Base-by-base conservation (phyloP, 2,113 vertebrate genomes). In the Prietella phreatophila region DNA sequence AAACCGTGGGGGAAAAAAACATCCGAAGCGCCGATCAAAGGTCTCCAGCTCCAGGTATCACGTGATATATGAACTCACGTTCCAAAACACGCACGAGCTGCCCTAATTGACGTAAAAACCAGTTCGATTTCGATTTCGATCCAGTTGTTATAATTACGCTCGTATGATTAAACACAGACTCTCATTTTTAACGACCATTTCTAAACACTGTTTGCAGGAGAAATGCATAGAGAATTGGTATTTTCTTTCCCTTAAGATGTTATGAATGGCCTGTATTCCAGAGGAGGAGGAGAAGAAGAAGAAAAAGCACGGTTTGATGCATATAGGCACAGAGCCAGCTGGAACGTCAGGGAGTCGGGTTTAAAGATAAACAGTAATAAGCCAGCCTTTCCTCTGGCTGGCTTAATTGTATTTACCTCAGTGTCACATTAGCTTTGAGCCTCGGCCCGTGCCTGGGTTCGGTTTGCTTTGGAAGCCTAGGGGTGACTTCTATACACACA, bases 281-380 rank as follows among this genome's bases (percentile, higher is more conserved):
- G 65, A 86, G 39, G 39, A 42, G 39, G 39, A 39, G 55, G 20
- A 30, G 33, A 87, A 71, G 76, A 53, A 25, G 73, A 33, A 25
- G 73, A 33, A 53, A 50, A 65, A 71, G 69, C 80, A 27, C 2
- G 33, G 14, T 58, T 17, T 61, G 42, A 85, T 85, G 86, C 33
- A 50, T 86, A 47, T 25, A 87, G 87, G 89, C 89, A 80, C 5
- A 2, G 22, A 42, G 83, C 89, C 90, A 91, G 63, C 36, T 27
- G 61, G 87, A 90, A 61, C 42, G 87, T 75, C 61, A 87, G 65
- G 80, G 90, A 90, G 85, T 91, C 89, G 36, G 79, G 89, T 91
- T 91, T 85, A 81, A 91, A 91, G 89, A 90, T 88, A 91, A 91
- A 91, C 90, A 91, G 89, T 87, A 90, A 91, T 91, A 91, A 90